Base-by-base conservation (phyloP, 2,797 vertebrate species). In the Menidia menidia region DNA sequence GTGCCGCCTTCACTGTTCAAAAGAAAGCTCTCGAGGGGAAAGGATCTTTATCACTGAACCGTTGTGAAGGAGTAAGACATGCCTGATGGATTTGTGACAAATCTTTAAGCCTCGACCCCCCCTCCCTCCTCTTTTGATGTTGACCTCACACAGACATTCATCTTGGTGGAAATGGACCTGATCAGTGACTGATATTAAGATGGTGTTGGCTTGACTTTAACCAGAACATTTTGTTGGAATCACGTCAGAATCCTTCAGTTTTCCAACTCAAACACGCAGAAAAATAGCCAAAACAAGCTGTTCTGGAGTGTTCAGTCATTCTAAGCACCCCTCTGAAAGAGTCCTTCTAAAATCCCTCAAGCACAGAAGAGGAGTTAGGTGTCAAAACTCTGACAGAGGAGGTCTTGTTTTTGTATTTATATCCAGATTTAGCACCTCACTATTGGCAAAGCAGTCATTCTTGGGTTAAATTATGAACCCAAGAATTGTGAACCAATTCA, bases 171-270 rank as follows among this genome's bases (percentile, higher is more conserved):
- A 68, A 60, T 18, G 50, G 59, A 66, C 68, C 44, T 33, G 50
- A 82, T 65, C 51, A 63, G 43, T 0, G 1, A 33, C 41, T 14
- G 41, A 65, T 33, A 53, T 16, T 7, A 50, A 62, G 60, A 45
- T 16, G 52, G 11, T 60, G 69, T 61, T 68, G 64, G 75, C 68
- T 31, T 48, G 35, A 70, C 67, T 44, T 64, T 50, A 51, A 65
- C 47, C 60, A 81, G 55, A 73, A 69, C 19, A 70, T 69, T 57
- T 81, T 61, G 59, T 47, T 77, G 61, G 65, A 79, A 53, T 68
- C 59, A 53, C 25, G 19, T 66, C 59, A 9, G 4, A 3, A 33
- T 30, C 39, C 4, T 51, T 16, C 33, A 44, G 43, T 56, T 59
- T 4, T 64, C 76, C 76, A 75, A 71, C n/a, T 13, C 56, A 79